Evolutionary conservation across 1,140 invertebrate genomes (phyloP), one percentile per base, ranked within the genome.

Genomic region (Halictus rubicundus): DNA sequence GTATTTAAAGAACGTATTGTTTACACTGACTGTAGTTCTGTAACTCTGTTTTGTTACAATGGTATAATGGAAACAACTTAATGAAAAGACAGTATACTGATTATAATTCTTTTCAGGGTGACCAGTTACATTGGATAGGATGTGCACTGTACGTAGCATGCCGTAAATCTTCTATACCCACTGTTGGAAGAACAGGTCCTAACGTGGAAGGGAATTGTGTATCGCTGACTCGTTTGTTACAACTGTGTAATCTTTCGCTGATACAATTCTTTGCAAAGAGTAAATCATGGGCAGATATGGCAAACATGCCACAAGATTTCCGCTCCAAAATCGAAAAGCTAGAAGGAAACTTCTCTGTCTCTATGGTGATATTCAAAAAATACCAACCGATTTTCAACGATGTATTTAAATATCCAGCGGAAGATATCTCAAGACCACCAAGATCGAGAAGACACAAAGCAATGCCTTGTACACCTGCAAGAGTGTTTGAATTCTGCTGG

Each of bases 221-320:
- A 4, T 98, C 97, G 72, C 93, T 99, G 3, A 99, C 98, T 7
- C 95, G 97, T 87, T 94, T 99, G 21, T 93, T 99, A 2, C 94
- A 97, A 88, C 95, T 97, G 46, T 98, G 97, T 91, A 97, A 98
- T 91, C 95, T 99, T 74, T 97, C 96, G 87, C 94, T 99, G 59
- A 96, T 98, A 78, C 97, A 99, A 83, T 99, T 99, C 94, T 99
- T 99, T 91, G 96, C 95, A 64, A 99, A 99, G 93, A 98, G 98
- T 88, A 97, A 98, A 90, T 97, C 97, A 88, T 99, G 99, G 99
- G 96, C 97, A 63, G 97, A 98, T 86, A 99, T 99, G 98, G 96
- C 97, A 0, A 96, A 96, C 83, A 95, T 99, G 90, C 95, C 97
- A 0, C 95, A 96, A 82, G 96, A 98, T 61, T 98, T 99, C 88